Conservation (phyloP, 2,113 vertebrate species). For the Menidia beryllina region DNA sequence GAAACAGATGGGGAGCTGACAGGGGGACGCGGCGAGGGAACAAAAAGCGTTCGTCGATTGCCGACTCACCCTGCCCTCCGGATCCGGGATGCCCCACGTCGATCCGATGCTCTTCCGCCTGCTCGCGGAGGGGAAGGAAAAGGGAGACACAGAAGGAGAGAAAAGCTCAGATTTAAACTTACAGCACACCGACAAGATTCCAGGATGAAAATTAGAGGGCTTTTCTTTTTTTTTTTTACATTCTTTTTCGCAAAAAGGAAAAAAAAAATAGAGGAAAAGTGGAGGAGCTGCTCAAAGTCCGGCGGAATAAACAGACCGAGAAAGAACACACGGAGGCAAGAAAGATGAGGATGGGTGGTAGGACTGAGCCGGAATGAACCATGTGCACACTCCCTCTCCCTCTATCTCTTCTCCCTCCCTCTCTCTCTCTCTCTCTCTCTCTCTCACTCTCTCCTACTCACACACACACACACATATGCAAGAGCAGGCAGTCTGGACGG, state of each 20-base stretch:
- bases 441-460: conserved; percentile 24
- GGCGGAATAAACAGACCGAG: conserved; percentile 18
- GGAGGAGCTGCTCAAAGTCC: conserved; percentile 16
- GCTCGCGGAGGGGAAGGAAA: conserved; percentile 55
- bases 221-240: not conserved
- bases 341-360: conserved; percentile 62
- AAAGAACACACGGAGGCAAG: conserved; percentile 21
- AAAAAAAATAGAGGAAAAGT: not conserved
- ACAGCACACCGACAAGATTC: conserved; percentile 41
- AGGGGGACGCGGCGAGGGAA: conserved; percentile 58
- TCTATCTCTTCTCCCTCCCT: conserved; percentile 47
- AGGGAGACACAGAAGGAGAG: conserved; percentile 42
- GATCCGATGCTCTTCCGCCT: conserved; percentile 55
- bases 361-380: conserved; percentile 66
- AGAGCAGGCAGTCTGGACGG: conserved; percentile 29
- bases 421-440: conserved; percentile 19
- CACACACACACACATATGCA: conserved; percentile 24
- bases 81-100: conserved; percentile 52
- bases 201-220: not conserved
- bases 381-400: conserved; percentile 66
- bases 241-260: too few species aligned
- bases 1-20: conserved; percentile 64
- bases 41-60: conserved; percentile 48
- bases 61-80: conserved; percentile 72
- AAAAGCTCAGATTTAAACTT: conserved; percentile 71